Conservation (phyloP, 2,888 invertebrate genomes). For the Sarcophaga carnaria region DNA sequence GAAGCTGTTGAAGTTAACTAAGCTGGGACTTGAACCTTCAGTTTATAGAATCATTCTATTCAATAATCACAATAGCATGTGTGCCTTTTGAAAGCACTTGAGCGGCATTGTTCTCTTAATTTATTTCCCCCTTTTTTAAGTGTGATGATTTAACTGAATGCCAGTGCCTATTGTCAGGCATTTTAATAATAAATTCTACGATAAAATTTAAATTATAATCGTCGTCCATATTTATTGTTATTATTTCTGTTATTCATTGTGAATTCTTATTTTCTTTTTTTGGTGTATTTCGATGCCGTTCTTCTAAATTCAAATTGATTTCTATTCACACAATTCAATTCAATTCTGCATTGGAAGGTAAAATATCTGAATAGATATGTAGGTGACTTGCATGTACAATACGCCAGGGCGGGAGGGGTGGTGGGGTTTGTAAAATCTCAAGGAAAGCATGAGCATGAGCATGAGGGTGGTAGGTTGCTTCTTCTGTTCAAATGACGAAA, state of each 20-base stretch:
- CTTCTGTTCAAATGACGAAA: constrained; percentile 14
- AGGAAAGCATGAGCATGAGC: neutral
- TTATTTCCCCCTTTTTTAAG: no score
- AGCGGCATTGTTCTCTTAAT: no score
- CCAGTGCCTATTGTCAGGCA: no score
- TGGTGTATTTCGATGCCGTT: neutral
- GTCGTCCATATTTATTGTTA: neutral
- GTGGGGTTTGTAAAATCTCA: neutral
- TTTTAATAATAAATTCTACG: neutral
- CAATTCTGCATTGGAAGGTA: constrained; percentile 51
- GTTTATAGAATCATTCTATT: no score
- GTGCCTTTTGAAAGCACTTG: no score
- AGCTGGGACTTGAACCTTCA: no score
- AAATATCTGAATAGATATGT: neutral
- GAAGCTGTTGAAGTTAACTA: no score
- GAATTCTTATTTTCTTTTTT: neutral
- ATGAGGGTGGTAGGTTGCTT: neutral
- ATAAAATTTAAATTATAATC: neutral
- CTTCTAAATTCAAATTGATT: constrained; percentile 48
- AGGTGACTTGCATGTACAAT: neutral
- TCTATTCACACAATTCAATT: neutral
- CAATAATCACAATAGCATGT: no score
- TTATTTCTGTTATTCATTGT: neutral
- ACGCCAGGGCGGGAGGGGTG: neutral
- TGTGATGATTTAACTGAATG: no score